Conservation (phyloP, 2,888 invertebrate species). For the Sialis lutaria region DNA sequence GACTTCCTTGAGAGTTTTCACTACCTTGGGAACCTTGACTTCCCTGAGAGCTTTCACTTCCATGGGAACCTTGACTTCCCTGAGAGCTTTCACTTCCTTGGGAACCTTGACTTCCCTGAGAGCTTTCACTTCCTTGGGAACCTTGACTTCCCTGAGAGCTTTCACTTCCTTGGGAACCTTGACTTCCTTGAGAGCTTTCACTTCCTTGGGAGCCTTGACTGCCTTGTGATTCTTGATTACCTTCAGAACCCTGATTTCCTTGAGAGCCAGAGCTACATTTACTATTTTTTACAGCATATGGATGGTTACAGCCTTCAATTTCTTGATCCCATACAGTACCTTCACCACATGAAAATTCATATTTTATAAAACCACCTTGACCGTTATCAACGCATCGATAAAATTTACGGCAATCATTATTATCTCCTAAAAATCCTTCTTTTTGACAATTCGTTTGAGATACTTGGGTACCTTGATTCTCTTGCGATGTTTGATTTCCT, state of each 20-base stretch:
- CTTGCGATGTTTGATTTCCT: slow-evolving; percentile 6
- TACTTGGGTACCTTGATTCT: background rate
- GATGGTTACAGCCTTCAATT: slow-evolving; percentile 41
- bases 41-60: slow-evolving; percentile 1
- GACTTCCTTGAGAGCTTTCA: background rate
- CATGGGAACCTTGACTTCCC: slow-evolving; percentile 5
- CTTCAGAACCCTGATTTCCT: background rate
- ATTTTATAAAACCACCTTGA: slow-evolving; percentile 33
- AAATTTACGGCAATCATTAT: slow-evolving; percentile 46
- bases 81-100: slow-evolving; percentile 5
- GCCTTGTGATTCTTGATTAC: background rate
- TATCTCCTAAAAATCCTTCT: slow-evolving; percentile 30
- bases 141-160: background rate
- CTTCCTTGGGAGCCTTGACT: background rate
- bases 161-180: background rate
- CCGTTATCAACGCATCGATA: slow-evolving; percentile 55
- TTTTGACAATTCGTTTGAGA: slow-evolving; percentile 18
- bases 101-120: slow-evolving; percentile 1
- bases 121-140: background rate
- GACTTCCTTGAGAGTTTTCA: slow-evolving; percentile 1
- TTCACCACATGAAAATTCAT: slow-evolving; percentile 43
- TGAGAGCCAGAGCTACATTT: slow-evolving; percentile 8
- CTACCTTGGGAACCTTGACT: background rate
- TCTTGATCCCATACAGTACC: slow-evolving; percentile 54
- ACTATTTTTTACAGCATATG: slow-evolving; percentile 27